These are phyloP conservation scores for Synanthedon andrenaeformis DNA, from an alignment of 2,888 invertebrate species.

Conservation along the genomic window DNA sequence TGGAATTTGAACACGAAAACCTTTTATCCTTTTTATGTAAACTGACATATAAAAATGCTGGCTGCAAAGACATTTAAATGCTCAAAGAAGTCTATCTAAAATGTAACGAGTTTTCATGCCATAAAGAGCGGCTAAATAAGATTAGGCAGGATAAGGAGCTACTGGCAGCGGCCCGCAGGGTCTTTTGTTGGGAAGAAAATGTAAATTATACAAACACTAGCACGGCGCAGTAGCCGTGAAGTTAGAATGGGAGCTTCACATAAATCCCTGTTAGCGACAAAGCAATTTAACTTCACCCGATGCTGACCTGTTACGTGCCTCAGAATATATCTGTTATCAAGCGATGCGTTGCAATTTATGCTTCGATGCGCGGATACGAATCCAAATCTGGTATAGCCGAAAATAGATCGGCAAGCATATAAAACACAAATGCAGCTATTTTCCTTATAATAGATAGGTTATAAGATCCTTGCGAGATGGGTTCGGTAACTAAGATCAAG, in stretches of 20 bases:
- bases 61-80: not conserved
- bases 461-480: no score
- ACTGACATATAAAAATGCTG: not conserved
- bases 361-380: not conserved
- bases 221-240: conserved; percentile 6
- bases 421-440: no score
- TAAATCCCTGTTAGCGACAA: conserved; percentile 35
- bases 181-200: conserved; percentile 33
- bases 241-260: conserved; percentile 4
- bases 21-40: not conserved
- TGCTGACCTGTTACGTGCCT: conserved; percentile 22
- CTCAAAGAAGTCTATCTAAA: not conserved
- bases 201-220: conserved; percentile 22
- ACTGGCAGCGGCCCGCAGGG: conserved; percentile 23
- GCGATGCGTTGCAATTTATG: conserved; percentile 9
- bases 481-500: no score
- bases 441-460: no score
- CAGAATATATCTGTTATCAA: conserved; percentile 15
- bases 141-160: conserved; percentile 34
- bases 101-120: conserved; percentile 27
- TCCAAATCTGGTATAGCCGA: not conserved
- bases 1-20: not conserved
- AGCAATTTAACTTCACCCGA: conserved; percentile 38
- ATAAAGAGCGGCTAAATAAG: conserved; percentile 32
- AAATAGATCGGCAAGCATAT: not conserved